Base-by-base conservation (phyloP, 2,797 vertebrate genomes). In the Dipus sagitta region DNA sequence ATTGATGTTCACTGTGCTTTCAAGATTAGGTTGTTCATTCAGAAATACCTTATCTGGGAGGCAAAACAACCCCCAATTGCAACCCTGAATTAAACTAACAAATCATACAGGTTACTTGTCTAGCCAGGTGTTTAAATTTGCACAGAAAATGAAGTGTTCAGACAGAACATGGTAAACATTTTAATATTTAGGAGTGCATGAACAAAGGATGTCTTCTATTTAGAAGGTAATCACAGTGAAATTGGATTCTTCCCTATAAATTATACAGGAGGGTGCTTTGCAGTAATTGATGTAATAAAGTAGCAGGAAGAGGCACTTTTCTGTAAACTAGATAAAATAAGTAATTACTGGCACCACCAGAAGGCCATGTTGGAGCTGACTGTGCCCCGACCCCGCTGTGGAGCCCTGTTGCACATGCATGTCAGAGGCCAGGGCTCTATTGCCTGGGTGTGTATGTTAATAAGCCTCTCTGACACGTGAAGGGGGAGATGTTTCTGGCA, bases 381-480 rank as follows among this genome's bases (percentile, higher is more conserved):
- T 94, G 97, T 96, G 96, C 97, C 97, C 98, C 96, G 95, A 96
- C 97, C 96, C 96, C 96, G 94, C 95, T 97, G 96, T 96, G 97
- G 97, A 97, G 97, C 98, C 97, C 97, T 95, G 97, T 97, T 98
- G 98, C 99, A 98, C 99, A 98, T 98, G 98, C 98, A 97, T 98
- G 97, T 98, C 98, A 96, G 98, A 98, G 97, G 97, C 96, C 97
- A 92, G 95, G 93, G 97, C 97, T 98, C 98, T 97, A 98, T 98
- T 98, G 97, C 98, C 65, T 85, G 97, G 90, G 97, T 95, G 95
- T 96, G 98, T 97, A 96, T 97, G 97, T 96, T 98, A 98, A 98
- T 98, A 97, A 98, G 97, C 98, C 98, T 98, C 98, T 98, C 98
- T 98, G 98, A 98, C 98, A 99, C 99, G 98, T 97, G 98, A 98